Base-by-base conservation (phyloP, 2,113 vertebrate genomes). In the Epinephelus moara region DNA sequence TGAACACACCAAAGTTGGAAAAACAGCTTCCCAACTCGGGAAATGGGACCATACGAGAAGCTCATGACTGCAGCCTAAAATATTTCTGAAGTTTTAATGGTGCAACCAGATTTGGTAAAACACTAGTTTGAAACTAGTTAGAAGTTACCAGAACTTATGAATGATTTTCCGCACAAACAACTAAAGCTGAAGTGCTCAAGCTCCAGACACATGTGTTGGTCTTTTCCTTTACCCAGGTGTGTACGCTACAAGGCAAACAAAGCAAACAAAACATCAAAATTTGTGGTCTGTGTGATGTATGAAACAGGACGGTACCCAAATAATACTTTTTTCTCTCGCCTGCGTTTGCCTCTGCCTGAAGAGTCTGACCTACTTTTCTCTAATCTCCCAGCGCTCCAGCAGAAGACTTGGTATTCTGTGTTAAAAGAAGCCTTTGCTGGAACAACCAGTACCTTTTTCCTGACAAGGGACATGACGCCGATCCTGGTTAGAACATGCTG, bases 401-500 rank as follows among this genome's bases (percentile, higher is more conserved):
- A 56, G 18, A 69, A 30, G 60, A 73, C 17, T 18, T 49, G 19
- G 19, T 33, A 42, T 63, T 74, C 23, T 33, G 55, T 2, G 64
- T 42, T 21, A 53, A 81, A 85, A 69, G 73, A 17, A 15, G 68
- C 62, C 59, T 67, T 42, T 17, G 33, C 25, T 6, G 57, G 73
- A 63, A 55, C 8, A 57, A 56, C n/a, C 14, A 0, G 40, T 94
- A 99, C 98, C 98, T 99, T 99, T 94, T 99, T 99, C 92, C 98
- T 96, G 72, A 99, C 98, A 11, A 99, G 96, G 1, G 98, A 99
- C 98, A 99, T 99, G 91, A 99, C 98, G 21, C 98, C 98, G 0
- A 99, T 99, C 74, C 98, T 95, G 0, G 98, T 99, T 75, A 99
- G 97, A 87, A 99, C 98, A 0, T 99, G 98, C 92, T 99, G 98